Evolutionary conservation across 2,888 invertebrate genomes (phyloP).

Genomic region (Hymenopus coronatus): DNA sequence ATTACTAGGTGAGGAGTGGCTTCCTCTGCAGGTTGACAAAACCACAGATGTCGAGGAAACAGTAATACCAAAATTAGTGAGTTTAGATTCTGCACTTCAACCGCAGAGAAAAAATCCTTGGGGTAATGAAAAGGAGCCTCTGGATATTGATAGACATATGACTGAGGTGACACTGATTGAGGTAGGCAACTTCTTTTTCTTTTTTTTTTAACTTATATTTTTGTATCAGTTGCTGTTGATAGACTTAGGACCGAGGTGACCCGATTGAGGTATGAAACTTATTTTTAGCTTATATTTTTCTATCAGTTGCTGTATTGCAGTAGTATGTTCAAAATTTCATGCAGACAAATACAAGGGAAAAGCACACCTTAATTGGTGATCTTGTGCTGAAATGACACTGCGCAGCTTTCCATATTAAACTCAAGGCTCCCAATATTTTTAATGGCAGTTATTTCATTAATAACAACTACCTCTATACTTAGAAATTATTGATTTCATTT

Average conservation of each 20-base stretch:
- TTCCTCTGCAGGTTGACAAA: not conserved
- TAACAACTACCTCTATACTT: too few relatives aligned
- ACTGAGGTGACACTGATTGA: constrained; percentile 22
- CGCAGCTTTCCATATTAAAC: too few relatives aligned
- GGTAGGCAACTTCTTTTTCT: not conserved
- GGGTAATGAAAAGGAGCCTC: constrained; percentile 58
- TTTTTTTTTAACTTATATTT: not conserved
- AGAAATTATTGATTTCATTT: too few relatives aligned
- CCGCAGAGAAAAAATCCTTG: constrained; percentile 42
- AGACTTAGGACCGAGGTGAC: constrained; percentile 40
- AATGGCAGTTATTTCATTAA: too few relatives aligned
- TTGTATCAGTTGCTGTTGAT: constrained; percentile 40
- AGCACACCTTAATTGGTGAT: too few relatives aligned
- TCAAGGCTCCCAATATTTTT: too few relatives aligned
- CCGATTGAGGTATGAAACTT: constrained; percentile 24
- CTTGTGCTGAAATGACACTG: too few relatives aligned
- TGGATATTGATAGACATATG: constrained; percentile 58
- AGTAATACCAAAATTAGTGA: too few relatives aligned
- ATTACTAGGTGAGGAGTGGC: not conserved
- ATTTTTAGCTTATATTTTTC: not conserved
- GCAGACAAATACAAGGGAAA: too few relatives aligned
- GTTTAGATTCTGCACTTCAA: not conserved
- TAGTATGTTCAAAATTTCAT: too few relatives aligned
- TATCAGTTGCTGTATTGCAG: not conserved
- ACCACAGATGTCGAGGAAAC: not conserved